Evolutionary conservation across 2,113 vertebrate genomes (phyloP).

Genomic region (Sorex araneus): DNA sequence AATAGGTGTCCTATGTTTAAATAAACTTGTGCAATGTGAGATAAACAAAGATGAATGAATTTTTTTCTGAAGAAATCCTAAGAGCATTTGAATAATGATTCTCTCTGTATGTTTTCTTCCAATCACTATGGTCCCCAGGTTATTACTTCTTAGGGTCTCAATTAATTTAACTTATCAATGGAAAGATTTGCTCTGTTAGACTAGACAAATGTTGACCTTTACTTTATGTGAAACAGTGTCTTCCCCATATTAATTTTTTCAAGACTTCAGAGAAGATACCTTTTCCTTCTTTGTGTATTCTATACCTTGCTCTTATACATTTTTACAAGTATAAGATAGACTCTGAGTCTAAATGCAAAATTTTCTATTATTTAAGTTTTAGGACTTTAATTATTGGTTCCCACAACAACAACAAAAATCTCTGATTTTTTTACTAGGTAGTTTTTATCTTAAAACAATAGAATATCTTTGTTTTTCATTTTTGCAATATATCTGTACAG

Average conservation of each 20-base stretch:
- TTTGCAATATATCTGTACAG: conserved; percentile 12
- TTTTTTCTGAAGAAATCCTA: conserved; percentile 39
- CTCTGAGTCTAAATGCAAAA: not conserved
- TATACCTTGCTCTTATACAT: not conserved
- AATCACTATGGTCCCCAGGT: not conserved
- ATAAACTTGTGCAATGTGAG: conserved; percentile 52
- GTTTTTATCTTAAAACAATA: not conserved
- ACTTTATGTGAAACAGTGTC: not conserved
- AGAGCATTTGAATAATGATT: conserved; percentile 37
- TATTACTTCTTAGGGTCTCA: not conserved
- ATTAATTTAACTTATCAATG: conserved; percentile 58
- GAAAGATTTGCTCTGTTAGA: conserved; percentile 29
- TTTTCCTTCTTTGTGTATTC: not conserved
- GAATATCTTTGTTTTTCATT: not conserved
- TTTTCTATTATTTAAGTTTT: not conserved
- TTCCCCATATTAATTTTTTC: not conserved
- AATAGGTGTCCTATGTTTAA: conserved; percentile 53
- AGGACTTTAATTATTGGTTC: not conserved
- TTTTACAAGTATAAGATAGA: not conserved
- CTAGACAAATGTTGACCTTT: conserved; percentile 39
- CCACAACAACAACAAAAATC: not conserved
- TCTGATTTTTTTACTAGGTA: not conserved
- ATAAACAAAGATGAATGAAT: conserved; percentile 61
- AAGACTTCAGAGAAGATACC: not conserved
- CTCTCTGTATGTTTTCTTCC: conserved; percentile 37